Evolutionary conservation across 2,888 invertebrate species (phyloP).

Genomic region (Cremastinae sp.): DNA sequence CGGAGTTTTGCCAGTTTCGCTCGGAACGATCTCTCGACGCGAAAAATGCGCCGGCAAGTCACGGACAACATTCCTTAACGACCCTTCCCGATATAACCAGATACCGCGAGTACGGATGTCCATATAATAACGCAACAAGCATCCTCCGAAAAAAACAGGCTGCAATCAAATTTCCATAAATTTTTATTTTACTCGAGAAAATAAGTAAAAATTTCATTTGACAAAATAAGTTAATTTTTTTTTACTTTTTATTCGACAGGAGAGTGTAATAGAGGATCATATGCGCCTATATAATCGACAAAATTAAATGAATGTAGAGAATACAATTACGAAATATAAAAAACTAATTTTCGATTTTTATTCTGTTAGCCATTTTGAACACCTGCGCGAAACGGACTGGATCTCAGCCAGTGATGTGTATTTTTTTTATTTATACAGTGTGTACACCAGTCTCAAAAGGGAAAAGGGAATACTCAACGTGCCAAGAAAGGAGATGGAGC

Average conservation of each 20-base stretch:
- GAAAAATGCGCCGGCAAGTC: conserved; percentile 10
- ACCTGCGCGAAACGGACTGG: conserved; percentile 40
- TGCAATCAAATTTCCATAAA: conserved; percentile 4
- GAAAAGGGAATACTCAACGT: conserved; percentile 49
- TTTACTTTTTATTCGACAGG: background rate
- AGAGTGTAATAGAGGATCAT: background rate
- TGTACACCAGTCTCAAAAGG: conserved; percentile 27
- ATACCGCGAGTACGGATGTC: background rate
- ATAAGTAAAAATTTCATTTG: background rate
- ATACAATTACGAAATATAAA: background rate
- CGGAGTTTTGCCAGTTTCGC: conserved; percentile 68
- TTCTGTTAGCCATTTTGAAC: conserved; percentile 1
- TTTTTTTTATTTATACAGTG: conserved; percentile 1
- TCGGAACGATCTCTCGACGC: conserved; percentile 47
- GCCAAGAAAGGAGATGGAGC: conserved; percentile 50
- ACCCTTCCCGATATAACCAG: conserved; percentile 48
- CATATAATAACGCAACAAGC: background rate
- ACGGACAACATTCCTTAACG: conserved; percentile 65
- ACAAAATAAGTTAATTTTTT: background rate
- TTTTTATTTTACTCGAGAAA: background rate
- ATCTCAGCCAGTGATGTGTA: conserved; percentile 47
- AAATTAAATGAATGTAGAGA: conserved; percentile 32
- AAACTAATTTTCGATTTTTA: conserved; percentile 7
- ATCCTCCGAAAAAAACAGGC: conserved; percentile 13
- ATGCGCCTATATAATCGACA: background rate